Evolutionary conservation across 2,888 invertebrate genomes (phyloP), one percentile per base, ranked within the genome.

Genomic region (Barypeithes pellucidus): DNA sequence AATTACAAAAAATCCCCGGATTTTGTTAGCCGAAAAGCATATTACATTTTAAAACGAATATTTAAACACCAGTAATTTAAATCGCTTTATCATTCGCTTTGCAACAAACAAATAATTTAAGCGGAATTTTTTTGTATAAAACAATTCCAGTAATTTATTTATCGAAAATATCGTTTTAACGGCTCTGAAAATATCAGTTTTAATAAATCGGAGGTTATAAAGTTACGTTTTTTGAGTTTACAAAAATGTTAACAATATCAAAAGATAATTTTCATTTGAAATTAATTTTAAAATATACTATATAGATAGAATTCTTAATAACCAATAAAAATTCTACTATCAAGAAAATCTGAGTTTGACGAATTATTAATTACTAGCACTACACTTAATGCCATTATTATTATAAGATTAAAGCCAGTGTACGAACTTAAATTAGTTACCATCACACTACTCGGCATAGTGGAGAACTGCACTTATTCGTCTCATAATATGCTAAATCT

Each of bases 71-170:
- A 14, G 43, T 16, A 16, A 43, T 43, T 43, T 43, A 43, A 43
- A n/a, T 43, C 43, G 16, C 14, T 43, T 43, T 43, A 43, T 3
- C 16, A 43, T 12, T 16, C 43, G 43, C 14, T 43, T 43, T 43
- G 43, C 43, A 43, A 16, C 43, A 43, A 43, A 43, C 8, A 43
- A 43, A 43, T 43, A 43, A 43, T 43, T 43, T 43, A 16, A 8
- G 3, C 43, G 16, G n/a, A 43, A 14, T 16, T 3, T 43, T n/a
- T 43, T 43, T 14, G 14, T 7, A 16, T 1, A 43, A 43, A 43
- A 14, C 8, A 3, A 16, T 43, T 16, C 16, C 16, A 43, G 14
- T n/a, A 43, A 43, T 43, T 16, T 43, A 16, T 43, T 43, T 16
- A 43, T 43, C 14, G 8, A 16, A 16, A 16, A n/a, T 43, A 43